Conservation (phyloP, 2,113 vertebrate genomes). For the Siniperca knerii region DNA sequence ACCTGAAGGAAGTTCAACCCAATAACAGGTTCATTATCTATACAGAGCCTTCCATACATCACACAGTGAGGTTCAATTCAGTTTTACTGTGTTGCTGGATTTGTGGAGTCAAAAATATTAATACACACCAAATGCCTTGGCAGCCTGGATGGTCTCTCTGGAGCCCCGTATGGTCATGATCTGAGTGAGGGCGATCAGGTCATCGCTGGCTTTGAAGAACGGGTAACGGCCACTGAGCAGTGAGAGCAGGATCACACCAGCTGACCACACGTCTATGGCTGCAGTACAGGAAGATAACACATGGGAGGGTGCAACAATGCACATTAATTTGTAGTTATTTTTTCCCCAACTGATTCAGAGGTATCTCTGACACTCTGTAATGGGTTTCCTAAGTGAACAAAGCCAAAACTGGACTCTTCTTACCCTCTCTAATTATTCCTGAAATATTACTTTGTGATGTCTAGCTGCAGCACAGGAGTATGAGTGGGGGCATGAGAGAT, state of each 20-base stretch:
- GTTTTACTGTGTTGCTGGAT: neutral
- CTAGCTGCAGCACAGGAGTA: too few species aligned
- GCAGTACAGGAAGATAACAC: conserved; percentile 55
- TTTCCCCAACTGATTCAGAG: too few species aligned
- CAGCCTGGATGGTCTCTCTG: conserved; percentile 92
- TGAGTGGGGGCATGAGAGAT: too few species aligned
- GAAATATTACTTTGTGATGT: too few species aligned
- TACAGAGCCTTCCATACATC: neutral
- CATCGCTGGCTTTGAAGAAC: conserved; percentile 98
- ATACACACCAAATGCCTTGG: conserved; percentile 91
- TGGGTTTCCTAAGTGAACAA: too few species aligned
- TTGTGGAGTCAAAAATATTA: neutral
- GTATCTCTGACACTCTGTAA: too few species aligned
- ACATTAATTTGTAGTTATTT: neutral
- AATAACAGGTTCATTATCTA: neutral
- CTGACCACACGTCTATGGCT: conserved; percentile 99
- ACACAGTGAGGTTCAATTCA: too few species aligned
- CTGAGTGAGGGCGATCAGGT: conserved; percentile 95
- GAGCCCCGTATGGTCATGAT: conserved; percentile 98
- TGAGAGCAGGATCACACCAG: conserved; percentile 95
- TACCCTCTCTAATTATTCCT: too few species aligned
- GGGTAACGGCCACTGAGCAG: conserved; percentile 96
- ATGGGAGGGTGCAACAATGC: neutral
- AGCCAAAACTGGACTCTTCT: too few species aligned
- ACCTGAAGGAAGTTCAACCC: conserved; percentile 78